phyloP scores from a whole-genome alignment of 2,113 vertebrate genomes.

The Eolophus roseicapilla region DNA sequence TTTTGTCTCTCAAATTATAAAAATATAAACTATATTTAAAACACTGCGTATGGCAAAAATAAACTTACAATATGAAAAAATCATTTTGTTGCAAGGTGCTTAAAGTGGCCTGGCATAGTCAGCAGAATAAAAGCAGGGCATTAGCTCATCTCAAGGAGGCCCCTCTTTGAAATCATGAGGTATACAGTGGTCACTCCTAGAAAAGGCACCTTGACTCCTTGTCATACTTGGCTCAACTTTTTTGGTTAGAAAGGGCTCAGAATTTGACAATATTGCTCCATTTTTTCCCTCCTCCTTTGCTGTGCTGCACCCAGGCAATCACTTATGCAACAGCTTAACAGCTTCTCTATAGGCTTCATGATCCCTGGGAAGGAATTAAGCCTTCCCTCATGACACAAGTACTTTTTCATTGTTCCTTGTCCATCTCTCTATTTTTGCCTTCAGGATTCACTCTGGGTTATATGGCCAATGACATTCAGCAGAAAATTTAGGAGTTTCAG shows the following conservation, averaged over 20 bases:
- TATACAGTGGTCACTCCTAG: background rate
- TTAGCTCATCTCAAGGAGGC: background rate
- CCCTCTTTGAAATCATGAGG: background rate
- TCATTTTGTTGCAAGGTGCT: background rate
- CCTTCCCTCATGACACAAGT: background rate
- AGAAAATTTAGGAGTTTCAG: background rate
- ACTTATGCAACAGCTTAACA: background rate
- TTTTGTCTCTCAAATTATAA: background rate
- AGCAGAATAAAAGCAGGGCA: background rate
- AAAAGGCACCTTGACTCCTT: background rate
- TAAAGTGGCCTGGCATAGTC: background rate
- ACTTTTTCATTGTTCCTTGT: background rate
- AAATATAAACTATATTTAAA: constrained; percentile 53
- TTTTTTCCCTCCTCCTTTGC: background rate
- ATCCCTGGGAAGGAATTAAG: background rate
- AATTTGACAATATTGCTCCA: background rate
- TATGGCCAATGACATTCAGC: background rate
- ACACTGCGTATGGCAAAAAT: background rate
- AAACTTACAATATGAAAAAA: background rate
- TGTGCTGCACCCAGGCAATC: background rate
- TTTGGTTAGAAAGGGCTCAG: background rate
- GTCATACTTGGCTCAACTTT: background rate
- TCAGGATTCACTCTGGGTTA: background rate
- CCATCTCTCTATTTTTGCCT: background rate
- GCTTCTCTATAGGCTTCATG: accelerated